Base-by-base conservation (phyloP, 2,113 vertebrate species). In the Cyprinodon brontotheroides region DNA sequence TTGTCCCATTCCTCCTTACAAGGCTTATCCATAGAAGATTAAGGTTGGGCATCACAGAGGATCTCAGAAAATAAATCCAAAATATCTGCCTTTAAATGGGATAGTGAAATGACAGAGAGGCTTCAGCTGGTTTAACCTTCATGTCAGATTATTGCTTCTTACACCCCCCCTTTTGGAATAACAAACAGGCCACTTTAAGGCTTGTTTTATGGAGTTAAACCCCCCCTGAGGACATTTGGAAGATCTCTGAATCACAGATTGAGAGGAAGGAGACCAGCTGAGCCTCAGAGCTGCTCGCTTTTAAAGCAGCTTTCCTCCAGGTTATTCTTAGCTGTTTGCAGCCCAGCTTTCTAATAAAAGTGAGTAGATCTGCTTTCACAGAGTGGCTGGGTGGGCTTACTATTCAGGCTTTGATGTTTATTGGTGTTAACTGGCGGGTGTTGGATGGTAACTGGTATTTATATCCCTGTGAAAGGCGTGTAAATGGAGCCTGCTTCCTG, bases 341-440 rank as follows among this genome's bases (percentile, higher is more conserved):
- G 73, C 68, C 40, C 8, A 53, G 38, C 47, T 36, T 65, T 68
- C n/a, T 41, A 47, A 78, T 75, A 47, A 77, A 61, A 12, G 45
- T 62, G 66, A 57, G 17, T 68, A 66, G 13, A 22, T 40, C 17
- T 12, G 41, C 53, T 15, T 20, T 8, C 70, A 4, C 1, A 57
- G 9, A 63, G 65, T 4, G 38, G 66, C 60, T 20, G 77, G 29
- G 66, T 7, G 74, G 74, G 74, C 47, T 45, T 11, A 3, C 9
- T 0, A 69, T n/a, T 48, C 11, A 12, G 15, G 36, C 65, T 79
- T 74, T 81, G 73, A 81, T 53, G 75, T 68, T 74, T 74, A 47
- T 20, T 48, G 15, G 38, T 70, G 77, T 80, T 70, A 78, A 65
- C 7, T 50, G 72, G 20, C 29, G 39, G 57, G 14, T 60, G 29